Base-by-base conservation (phyloP, 2,113 vertebrate genomes). In the Neodontobutis hainanensis region DNA sequence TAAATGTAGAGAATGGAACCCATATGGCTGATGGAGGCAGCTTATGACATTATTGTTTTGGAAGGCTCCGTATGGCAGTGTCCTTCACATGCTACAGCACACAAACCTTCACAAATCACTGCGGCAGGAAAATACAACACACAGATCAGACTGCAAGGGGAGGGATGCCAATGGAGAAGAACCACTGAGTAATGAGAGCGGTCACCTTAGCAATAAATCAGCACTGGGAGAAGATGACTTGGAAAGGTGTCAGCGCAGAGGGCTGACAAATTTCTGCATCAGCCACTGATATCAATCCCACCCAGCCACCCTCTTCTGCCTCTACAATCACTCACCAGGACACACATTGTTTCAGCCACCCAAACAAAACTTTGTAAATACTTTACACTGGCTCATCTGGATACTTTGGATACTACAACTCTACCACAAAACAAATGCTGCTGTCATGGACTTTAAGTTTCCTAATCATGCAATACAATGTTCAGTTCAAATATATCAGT, bases 191-290 rank as follows among this genome's bases (percentile, higher is more conserved):
- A 82, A 89, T 85, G 87, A 89, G 64, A 35, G 58, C 78, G 60
- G 87, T 85, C 86, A 90, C 88, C 90, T 90, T 90, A 34, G 86
- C 80, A 62, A 82, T 90, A 87, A 69, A 84, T 90, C 85, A 86
- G 70, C 65, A 73, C 64, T 63, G 7, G 40, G 44, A 73, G 80
- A 55, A 80, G 82, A 87, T 81, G 81, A 84, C 66, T 87, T 72
- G 68, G 87, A 82, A 70, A 62, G 82, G 58, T 81, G 85, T 88
- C 81, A 82, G 77, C 10, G 0, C 49, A 6, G 77, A 84, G 65
- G 60, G 35, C 67, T 84, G 88, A 85, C 82, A 85, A 61, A 88
- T 88, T 71, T 75, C 70, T 75, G 76, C 72, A 60, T 51, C 77
- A 68, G 66, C 63, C 61, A 74, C 57, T 46, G 78, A 65, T 76